phyloP scores from a whole-genome alignment of 2,113 vertebrate species.

The Neolamprologus caudopunctatus region DNA sequence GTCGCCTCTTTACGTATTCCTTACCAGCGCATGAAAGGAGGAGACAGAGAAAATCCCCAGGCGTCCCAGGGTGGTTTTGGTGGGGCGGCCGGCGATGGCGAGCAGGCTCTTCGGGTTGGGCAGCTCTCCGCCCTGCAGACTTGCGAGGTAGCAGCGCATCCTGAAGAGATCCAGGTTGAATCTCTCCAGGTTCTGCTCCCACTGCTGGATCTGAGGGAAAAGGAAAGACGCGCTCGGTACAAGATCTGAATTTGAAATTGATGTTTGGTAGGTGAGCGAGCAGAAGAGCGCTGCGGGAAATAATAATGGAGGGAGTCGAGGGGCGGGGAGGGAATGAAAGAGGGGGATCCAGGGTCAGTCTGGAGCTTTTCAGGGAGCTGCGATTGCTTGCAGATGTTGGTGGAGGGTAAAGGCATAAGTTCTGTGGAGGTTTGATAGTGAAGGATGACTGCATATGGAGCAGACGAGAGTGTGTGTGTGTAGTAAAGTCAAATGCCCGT shows the following conservation, averaged over 20 bases:
- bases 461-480: neutral
- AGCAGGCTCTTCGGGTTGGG: slow-evolving; percentile 95
- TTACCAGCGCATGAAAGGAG: slow-evolving; percentile 94
- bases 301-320: neutral
- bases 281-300: neutral
- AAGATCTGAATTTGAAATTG: neutral
- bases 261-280: neutral
- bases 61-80: slow-evolving; percentile 85
- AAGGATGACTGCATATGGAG: neutral
- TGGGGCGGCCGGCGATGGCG: slow-evolving; percentile 86
- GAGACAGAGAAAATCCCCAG: slow-evolving; percentile 93
- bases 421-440: slow-evolving; percentile 5
- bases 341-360: slow-evolving; percentile 30
- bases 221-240: neutral
- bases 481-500: slow-evolving; percentile 25
- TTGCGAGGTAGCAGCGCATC: slow-evolving; percentile 92
- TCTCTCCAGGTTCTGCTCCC: slow-evolving; percentile 96
- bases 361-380: slow-evolving; percentile 27
- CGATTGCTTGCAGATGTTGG: slow-evolving; percentile 63
- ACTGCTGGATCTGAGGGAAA: slow-evolving; percentile 87
- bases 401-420: neutral
- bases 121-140: slow-evolving; percentile 90
- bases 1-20: neutral
- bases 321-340: neutral
- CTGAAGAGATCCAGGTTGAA: slow-evolving; percentile 95